These are phyloP conservation scores for Dascyllus trimaculatus DNA, from an alignment of 2,113 vertebrate species.

Conservation along the genomic window DNA sequence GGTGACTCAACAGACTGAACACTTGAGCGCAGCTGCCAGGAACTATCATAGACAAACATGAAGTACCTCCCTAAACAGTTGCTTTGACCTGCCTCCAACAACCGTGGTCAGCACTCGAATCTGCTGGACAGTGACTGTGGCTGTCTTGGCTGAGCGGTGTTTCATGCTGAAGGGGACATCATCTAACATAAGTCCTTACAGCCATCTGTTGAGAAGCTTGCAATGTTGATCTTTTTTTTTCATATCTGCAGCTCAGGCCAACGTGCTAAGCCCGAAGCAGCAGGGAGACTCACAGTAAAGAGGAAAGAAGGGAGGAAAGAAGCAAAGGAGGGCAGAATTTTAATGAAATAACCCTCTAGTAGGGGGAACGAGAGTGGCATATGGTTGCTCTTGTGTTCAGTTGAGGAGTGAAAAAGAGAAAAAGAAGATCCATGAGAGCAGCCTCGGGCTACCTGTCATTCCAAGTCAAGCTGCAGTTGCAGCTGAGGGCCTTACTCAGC, in stretches of 20 bases:
- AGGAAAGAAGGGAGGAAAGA: not conserved
- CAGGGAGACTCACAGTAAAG: constrained; percentile 37
- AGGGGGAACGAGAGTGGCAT: constrained; percentile 44
- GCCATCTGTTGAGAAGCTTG: constrained; percentile 64
- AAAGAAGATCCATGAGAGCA: constrained; percentile 48
- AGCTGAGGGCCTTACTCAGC: constrained; percentile 58
- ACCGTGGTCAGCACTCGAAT: constrained; percentile 51
- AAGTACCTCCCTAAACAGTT: constrained; percentile 66
- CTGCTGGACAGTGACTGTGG: constrained; percentile 53
- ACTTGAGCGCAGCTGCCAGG: constrained; percentile 68
- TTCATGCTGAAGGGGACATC: constrained; percentile 64
- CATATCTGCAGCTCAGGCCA: constrained; percentile 45
- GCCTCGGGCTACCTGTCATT: constrained; percentile 71
- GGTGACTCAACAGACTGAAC: constrained; percentile 64
- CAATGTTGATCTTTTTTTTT: constrained; percentile 53
- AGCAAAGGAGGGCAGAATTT: constrained; percentile 30
- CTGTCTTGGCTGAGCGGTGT: constrained; percentile 50
- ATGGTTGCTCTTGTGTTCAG: constrained; percentile 49
- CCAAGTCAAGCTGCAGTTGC: constrained; percentile 57
- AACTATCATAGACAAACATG: constrained; percentile 64
- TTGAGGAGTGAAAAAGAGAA: constrained; percentile 34
- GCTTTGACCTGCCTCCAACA: constrained; percentile 69
- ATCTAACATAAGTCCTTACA: constrained; percentile 54
- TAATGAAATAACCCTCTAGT: constrained; percentile 45
- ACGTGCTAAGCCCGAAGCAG: constrained; percentile 56